Base-by-base conservation (phyloP, 2,888 invertebrate genomes). In the Leptopilina drosophilae region DNA sequence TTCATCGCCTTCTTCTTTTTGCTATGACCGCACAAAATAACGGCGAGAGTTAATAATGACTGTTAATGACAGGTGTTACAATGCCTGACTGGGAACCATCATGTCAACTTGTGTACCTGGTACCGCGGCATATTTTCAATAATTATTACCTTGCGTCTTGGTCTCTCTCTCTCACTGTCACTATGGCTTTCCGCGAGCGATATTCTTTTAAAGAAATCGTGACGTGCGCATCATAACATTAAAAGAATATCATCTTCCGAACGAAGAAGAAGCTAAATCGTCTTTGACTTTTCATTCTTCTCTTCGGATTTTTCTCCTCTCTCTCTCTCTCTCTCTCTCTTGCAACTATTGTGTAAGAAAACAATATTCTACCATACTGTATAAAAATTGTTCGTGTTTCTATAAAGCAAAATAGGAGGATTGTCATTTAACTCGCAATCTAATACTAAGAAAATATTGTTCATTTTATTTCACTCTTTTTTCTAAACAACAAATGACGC, bases 31-130 rank as follows among this genome's bases (percentile, higher is more conserved):
- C 77, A 80, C 77, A 84, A 83, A 84, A 86, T 88, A 90, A 85
- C 88, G 87, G 88, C 86, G 88, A 42, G 42, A 87, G 87, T 90
- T 88, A 87, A 87, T 89, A 90, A 90, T 88, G 88, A 87, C 86
- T 87, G 85, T 85, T 87, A 87, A 87, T 87, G 86, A 90, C 89
- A 88, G 89, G 87, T 88, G 89, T 88, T 88, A 87, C 85, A 82
- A 82, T 83, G 78, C 77, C 81, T 15, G 67, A 83, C 85, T 82
- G 85, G 84, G 83, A 85, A 87, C 85, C 85, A 88, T 87, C 49
- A 49, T 88, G 87, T 88, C 85, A 85, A 84, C 85, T 81, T 81
- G 83, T 85, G 87, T 88, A 84, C 87, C 88, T 86, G 86, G 86
- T 83, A 88, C 86, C 84, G 84, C 84, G 87, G 87, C 88, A 88